A percentile compares a stretch with the other conserved stretches of the same genome.
Evolutionary conservation across 1,140 invertebrate genomes (phyloP).

Genomic region (Ceratitis capitata): DNA sequence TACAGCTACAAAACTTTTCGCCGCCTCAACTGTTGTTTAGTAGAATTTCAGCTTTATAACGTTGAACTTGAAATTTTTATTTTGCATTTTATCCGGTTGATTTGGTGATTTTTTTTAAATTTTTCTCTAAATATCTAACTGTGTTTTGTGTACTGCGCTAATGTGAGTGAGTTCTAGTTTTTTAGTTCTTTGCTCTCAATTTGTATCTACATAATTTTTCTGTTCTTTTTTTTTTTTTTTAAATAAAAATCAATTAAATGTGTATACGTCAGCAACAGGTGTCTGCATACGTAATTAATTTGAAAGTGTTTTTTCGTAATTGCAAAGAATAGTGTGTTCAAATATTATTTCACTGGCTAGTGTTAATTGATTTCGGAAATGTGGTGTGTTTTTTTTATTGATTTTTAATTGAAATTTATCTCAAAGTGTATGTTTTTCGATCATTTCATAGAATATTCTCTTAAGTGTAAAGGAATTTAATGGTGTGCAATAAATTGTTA

Average conservation of each 20-base stretch:
- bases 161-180: background rate
- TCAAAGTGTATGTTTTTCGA: too few relatives aligned
- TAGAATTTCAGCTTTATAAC: conserved; percentile 1
- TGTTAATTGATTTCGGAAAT: too few relatives aligned
- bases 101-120: background rate
- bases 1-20: background rate
- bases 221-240: background rate
- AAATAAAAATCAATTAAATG: background rate
- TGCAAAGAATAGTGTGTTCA: background rate
- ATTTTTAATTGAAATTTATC: too few relatives aligned
- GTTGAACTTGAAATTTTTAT: conserved; percentile 11
- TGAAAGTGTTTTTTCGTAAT: background rate
- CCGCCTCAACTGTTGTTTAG: background rate
- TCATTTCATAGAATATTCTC: too few relatives aligned
- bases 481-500: too few relatives aligned
- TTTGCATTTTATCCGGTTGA: background rate
- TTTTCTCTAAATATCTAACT: background rate
- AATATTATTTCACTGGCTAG: too few relatives aligned
- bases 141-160: background rate
- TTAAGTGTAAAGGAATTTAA: too few relatives aligned
- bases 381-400: too few relatives aligned
- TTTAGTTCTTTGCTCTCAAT: background rate
- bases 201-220: background rate
- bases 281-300: background rate
- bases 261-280: background rate